phyloP scores from a whole-genome alignment of 1,140 invertebrate genomes.

The Gyrodactylus salaris region DNA sequence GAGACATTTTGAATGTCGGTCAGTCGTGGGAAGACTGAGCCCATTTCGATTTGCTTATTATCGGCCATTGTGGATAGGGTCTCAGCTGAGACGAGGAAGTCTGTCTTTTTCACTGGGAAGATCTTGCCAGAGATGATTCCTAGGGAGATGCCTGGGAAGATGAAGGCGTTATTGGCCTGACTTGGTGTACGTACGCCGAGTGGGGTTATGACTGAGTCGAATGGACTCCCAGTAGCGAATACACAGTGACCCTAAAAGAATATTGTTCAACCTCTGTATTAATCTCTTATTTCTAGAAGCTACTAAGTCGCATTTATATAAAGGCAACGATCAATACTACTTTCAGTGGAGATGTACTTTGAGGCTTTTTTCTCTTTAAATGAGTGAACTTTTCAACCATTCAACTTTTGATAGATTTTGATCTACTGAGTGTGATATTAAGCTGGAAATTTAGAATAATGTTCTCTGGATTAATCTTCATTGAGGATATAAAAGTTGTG shows the following conservation, averaged over 20 bases:
- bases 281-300: too few relatives aligned
- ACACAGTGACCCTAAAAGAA: constrained; percentile 12
- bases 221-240: constrained; percentile 21
- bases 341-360: too few relatives aligned
- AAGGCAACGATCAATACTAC: too few relatives aligned
- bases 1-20: neutral
- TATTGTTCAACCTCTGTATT: too few relatives aligned
- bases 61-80: neutral
- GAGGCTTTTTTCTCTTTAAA: too few relatives aligned
- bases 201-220: constrained; percentile 13
- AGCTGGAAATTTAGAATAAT: too few relatives aligned
- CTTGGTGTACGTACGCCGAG: constrained; percentile 15
- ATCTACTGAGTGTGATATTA: too few relatives aligned
- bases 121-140: constrained; percentile 15
- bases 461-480: too few relatives aligned
- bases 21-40: neutral
- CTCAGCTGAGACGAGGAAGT: constrained; percentile 18
- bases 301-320: too few relatives aligned
- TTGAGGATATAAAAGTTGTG: too few relatives aligned
- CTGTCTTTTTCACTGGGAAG: constrained; percentile 15
- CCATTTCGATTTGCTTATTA: neutral
- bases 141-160: constrained; percentile 19
- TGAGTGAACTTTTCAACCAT: too few relatives aligned
- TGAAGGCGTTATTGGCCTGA: constrained; percentile 21
- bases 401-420: too few relatives aligned